phyloP scores from a whole-genome alignment of 2,797 vertebrate species.

The Molothrus aeneus region DNA sequence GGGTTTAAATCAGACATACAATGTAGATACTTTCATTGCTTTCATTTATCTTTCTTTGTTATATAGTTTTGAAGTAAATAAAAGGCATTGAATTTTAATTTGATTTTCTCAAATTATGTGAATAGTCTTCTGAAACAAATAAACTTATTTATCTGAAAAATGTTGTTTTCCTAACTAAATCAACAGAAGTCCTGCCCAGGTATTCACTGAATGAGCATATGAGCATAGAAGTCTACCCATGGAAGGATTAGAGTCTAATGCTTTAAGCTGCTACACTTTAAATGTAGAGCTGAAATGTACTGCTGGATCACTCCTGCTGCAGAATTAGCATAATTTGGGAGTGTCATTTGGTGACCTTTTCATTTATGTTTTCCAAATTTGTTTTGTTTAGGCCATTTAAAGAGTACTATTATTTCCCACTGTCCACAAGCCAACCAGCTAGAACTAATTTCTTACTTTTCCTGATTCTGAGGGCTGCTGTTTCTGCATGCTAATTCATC shows the following conservation, averaged over 20 bases:
- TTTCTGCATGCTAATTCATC: not conserved
- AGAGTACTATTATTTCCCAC: not conserved
- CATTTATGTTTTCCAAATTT: not conserved
- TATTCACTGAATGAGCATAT: not conserved
- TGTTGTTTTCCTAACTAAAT: not conserved
- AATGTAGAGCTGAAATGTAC: not conserved
- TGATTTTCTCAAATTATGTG: not conserved
- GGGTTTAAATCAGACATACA: not conserved
- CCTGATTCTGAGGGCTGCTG: not conserved
- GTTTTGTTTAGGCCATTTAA: not conserved
- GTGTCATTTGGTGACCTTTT: not conserved
- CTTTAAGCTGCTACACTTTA: not conserved
- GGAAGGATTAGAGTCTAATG: not conserved
- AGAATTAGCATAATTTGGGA: not conserved
- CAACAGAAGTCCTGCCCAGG: not conserved
- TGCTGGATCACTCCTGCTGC: not conserved
- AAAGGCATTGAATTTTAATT: not conserved
- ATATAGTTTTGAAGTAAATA: not conserved
- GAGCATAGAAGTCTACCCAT: not conserved
- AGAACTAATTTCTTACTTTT: not conserved
- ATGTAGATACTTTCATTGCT: not conserved
- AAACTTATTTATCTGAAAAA: not conserved
- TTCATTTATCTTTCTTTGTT: not conserved
- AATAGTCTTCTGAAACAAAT: not conserved
- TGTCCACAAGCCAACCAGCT: not conserved